Percentiles rank a stretch among this genome's conserved stretches.
These are phyloP conservation scores for Cavia aperea DNA, from an alignment of 2,113 vertebrate genomes.

Conservation along the genomic window DNA sequence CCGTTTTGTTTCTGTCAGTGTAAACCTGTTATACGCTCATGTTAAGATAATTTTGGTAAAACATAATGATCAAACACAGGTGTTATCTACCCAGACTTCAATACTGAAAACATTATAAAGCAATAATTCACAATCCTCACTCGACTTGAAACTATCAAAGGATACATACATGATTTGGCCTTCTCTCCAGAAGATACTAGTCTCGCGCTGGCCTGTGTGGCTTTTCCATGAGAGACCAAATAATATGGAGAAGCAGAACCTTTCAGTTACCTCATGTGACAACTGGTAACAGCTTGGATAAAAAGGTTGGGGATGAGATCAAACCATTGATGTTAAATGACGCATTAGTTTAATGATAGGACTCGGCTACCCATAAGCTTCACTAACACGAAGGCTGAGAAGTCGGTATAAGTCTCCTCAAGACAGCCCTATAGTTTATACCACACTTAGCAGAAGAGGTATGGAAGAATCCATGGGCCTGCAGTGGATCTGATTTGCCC, in stretches of 20 bases:
- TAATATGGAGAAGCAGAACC: constrained; percentile 21
- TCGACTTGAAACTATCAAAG: constrained; percentile 7
- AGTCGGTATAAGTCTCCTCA: constrained; percentile 36
- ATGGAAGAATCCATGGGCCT: constrained; percentile 17
- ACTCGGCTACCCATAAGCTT: constrained; percentile 41
- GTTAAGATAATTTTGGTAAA: constrained; percentile 32
- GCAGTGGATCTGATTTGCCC: constrained; percentile 10
- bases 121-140: constrained; percentile 14
- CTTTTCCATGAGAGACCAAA: constrained; percentile 38
- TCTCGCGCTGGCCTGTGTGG: neutral
- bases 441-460: constrained; percentile 35
- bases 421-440: constrained; percentile 7
- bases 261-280: constrained; percentile 40
- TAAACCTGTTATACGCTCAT: neutral
- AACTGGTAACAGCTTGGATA: constrained; percentile 44
- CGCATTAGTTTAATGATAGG: constrained; percentile 44
- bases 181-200: neutral
- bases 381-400: constrained; percentile 20
- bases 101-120: neutral
- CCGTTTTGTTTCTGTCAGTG: neutral
- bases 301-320: constrained; percentile 51
- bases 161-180: neutral
- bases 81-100: neutral
- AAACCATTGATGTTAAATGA: constrained; percentile 49
- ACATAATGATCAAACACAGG: neutral